Evolutionary conservation across 2,797 vertebrate species (phyloP).

Genomic region (Phyllotis vaccarum): DNA sequence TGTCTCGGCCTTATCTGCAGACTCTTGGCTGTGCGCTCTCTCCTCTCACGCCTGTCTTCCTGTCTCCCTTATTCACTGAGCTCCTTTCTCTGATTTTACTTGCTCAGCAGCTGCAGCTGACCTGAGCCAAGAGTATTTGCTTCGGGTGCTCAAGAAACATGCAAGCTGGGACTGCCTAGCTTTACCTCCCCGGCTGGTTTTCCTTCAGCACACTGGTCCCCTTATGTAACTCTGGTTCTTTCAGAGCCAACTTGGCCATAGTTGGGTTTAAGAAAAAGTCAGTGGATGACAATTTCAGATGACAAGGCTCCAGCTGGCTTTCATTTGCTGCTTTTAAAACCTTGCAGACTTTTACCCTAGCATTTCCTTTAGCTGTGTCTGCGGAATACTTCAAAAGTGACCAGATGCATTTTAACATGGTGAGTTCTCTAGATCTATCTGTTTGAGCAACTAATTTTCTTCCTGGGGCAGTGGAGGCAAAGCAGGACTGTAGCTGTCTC

Average conservation of each 20-base stretch:
- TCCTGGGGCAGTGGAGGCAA: not conserved
- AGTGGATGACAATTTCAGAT: not conserved
- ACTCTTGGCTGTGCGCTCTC: conserved; percentile 24
- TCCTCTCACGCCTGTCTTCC: conserved; percentile 42
- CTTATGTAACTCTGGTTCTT: conserved; percentile 42
- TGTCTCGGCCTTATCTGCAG: conserved; percentile 64
- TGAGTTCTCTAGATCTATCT: not conserved
- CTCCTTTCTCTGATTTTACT: conserved; percentile 64
- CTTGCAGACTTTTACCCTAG: not conserved
- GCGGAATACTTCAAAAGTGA: not conserved
- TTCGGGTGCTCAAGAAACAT: not conserved
- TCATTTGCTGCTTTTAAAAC: not conserved
- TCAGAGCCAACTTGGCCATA: not conserved
- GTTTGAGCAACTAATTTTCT: not conserved
- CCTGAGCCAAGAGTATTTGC: conserved; percentile 52
- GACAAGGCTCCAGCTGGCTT: not conserved
- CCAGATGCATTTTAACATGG: not conserved
- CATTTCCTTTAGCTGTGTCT: not conserved
- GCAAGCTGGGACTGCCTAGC: not conserved
- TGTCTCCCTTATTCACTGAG: conserved; percentile 72
- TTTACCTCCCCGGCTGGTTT: not conserved
- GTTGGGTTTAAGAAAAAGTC: not conserved
- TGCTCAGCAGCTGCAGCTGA: conserved; percentile 77
- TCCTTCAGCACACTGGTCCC: not conserved
- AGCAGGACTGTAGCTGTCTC: not conserved